Conservation (phyloP, 2,888 invertebrate species). For the Leptinotarsa tumamoca region DNA sequence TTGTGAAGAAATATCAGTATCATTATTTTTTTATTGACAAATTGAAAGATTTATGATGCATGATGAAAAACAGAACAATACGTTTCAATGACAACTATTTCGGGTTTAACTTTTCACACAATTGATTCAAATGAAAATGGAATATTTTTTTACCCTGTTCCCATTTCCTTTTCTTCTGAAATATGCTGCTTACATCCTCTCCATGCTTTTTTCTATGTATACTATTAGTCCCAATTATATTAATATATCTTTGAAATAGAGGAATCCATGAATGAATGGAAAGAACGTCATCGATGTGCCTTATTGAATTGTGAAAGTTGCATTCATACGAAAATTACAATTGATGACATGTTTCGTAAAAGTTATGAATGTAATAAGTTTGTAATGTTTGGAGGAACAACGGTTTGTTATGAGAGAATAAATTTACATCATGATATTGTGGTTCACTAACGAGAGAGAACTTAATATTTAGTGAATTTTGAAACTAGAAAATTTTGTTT, state of each 20-base stretch:
- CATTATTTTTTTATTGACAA: background rate
- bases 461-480: background rate
- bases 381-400: background rate
- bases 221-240: background rate
- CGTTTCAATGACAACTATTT: background rate
- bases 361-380: background rate
- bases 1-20: no score
- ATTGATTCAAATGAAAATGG: background rate
- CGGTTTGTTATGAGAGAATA: background rate
- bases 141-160: background rate
- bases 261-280: background rate
- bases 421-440: background rate
- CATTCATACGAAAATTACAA: background rate
- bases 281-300: background rate
- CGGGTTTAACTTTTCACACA: background rate
- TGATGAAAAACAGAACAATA: background rate
- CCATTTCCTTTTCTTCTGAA: background rate
- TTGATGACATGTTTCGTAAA: background rate
- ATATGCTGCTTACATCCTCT: background rate
- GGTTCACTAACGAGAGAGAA: background rate
- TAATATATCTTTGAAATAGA: slow-evolving; percentile 5
- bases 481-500: background rate
- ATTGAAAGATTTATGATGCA: background rate
- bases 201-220: background rate
- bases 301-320: background rate